These are phyloP conservation scores for Zaprionus camerounensis DNA, from an alignment of 1,140 invertebrate species.

Conservation along the genomic window DNA sequence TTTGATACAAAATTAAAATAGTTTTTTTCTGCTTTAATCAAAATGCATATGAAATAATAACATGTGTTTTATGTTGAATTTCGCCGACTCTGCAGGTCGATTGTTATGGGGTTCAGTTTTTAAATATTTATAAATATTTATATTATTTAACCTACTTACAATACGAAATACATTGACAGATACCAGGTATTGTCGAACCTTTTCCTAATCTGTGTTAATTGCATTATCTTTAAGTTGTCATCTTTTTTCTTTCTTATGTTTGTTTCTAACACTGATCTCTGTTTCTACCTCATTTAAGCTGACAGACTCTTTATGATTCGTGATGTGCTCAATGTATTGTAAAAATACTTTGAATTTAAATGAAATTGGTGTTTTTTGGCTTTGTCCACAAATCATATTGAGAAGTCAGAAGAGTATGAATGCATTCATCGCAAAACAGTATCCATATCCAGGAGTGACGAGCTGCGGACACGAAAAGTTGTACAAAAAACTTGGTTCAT, in stretches of 20 bases:
- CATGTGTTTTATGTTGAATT: slow-evolving; percentile 4
- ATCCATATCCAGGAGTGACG: neutral
- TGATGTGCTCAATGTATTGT: neutral
- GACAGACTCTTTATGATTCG: neutral
- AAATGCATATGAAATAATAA: slow-evolving; percentile 6
- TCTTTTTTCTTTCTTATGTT: neutral
- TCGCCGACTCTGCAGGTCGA: neutral
- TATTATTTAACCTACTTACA: neutral
- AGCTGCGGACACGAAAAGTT: neutral
- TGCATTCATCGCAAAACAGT: neutral
- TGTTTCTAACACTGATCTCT: neutral
- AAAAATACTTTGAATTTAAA: neutral
- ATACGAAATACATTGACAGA: neutral
- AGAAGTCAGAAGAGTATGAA: neutral
- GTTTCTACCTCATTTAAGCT: neutral
- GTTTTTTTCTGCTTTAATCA: slow-evolving; percentile 1
- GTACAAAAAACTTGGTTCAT: slow-evolving; percentile 11
- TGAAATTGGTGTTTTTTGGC: neutral
- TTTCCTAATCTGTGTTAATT: neutral
- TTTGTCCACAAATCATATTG: neutral
- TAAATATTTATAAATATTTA: slow-evolving; percentile 5
- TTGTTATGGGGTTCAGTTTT: neutral
- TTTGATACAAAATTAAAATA: neutral
- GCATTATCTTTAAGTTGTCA: neutral
- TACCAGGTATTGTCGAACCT: neutral